phyloP scores from a whole-genome alignment of 2,888 invertebrate species.

The Eristalinus sepulchralis region DNA sequence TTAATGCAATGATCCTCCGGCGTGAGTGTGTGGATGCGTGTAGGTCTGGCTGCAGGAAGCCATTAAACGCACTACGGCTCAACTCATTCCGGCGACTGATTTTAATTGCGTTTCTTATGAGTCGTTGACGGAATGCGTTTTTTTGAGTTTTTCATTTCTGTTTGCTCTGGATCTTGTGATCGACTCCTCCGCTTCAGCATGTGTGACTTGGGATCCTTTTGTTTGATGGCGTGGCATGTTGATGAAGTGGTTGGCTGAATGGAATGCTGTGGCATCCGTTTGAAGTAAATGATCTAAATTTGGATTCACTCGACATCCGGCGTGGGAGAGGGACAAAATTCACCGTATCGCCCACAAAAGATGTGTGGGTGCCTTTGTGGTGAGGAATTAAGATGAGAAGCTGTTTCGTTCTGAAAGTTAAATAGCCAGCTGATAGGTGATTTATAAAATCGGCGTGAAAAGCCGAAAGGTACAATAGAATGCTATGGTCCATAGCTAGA shows the following conservation, averaged over 20 bases:
- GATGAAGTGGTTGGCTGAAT: background rate
- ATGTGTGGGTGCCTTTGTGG: background rate
- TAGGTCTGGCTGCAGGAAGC: conserved; percentile 52
- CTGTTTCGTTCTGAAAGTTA: too few relatives aligned
- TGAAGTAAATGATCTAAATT: background rate
- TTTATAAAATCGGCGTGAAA: too few relatives aligned
- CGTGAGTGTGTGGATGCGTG: conserved; percentile 37
- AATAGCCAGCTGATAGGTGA: too few relatives aligned
- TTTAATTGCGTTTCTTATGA: conserved; percentile 78
- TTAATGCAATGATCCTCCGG: conserved; percentile 62
- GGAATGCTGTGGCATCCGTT: background rate
- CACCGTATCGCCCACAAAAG: background rate
- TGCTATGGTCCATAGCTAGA: too few relatives aligned
- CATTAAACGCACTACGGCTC: conserved; percentile 66
- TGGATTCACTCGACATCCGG: background rate
- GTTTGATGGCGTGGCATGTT: background rate
- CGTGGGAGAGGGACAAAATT: background rate
- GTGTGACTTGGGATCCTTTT: conserved; percentile 36
- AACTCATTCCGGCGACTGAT: conserved; percentile 75
- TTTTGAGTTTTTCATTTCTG: background rate
- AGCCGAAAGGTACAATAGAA: too few relatives aligned
- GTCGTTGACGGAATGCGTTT: conserved; percentile 4
- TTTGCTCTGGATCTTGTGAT: conserved; percentile 17
- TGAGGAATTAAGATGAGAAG: too few relatives aligned
- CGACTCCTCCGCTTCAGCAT: conserved; percentile 61